Conservation (phyloP, 2,888 invertebrate species). For the Caenorhabditis sulstoni region DNA sequence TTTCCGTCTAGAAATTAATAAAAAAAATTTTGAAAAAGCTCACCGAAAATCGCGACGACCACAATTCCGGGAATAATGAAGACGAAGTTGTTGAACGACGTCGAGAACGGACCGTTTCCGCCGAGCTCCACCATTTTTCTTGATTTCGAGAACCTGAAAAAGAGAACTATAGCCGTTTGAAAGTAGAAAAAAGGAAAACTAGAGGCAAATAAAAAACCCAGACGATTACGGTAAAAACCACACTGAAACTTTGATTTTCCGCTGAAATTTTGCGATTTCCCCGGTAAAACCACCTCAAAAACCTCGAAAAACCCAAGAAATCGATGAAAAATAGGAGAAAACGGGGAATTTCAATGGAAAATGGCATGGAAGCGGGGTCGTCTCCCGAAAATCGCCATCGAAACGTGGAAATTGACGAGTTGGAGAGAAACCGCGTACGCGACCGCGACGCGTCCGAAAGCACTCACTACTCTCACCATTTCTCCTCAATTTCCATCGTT, state of each 20-base stretch:
- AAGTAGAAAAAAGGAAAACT: too few relatives aligned
- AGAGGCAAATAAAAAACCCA: too few relatives aligned
- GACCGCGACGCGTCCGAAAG: constrained; percentile 44
- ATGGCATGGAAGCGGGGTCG: background rate
- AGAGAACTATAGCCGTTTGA: too few relatives aligned
- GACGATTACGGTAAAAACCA: too few relatives aligned
- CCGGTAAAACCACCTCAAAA: too few relatives aligned
- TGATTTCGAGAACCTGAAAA: too few relatives aligned
- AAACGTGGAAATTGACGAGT: constrained; percentile 35
- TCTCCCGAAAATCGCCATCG: background rate
- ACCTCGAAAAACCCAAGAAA: too few relatives aligned
- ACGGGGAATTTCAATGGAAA: background rate
- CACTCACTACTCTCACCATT: constrained; percentile 8
- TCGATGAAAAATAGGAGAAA: too few relatives aligned
- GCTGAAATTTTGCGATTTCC: too few relatives aligned
- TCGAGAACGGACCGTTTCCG: constrained; percentile 67
- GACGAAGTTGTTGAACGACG: constrained; percentile 88
- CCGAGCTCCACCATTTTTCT: constrained; percentile 72
- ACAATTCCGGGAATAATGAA: constrained; percentile 91
- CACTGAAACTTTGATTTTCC: too few relatives aligned
- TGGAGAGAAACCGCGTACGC: constrained; percentile 41
- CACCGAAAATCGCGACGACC: constrained; percentile 88
- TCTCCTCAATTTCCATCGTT: background rate
- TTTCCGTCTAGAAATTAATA: too few relatives aligned
- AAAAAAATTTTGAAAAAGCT: constrained; percentile 10